Conservation (phyloP, 2,888 invertebrate genomes). For the Eristalis pertinax region DNA sequence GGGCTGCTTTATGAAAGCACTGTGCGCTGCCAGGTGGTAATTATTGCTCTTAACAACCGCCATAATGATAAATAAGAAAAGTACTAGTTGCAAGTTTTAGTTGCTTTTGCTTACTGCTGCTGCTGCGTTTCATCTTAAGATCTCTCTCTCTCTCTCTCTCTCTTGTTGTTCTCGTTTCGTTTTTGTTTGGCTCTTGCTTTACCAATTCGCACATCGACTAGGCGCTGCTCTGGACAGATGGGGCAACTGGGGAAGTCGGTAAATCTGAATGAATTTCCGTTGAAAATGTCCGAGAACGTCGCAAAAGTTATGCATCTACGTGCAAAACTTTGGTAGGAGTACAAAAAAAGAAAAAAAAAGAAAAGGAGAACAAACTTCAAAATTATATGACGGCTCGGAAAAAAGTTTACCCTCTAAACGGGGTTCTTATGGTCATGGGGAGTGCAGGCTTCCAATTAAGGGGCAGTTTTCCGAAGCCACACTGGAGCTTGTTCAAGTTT, state of each 20-base stretch:
- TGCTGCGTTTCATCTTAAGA: too few species aligned
- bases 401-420: neutral
- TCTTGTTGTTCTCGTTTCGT: too few species aligned
- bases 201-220: too few species aligned
- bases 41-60: conserved; percentile 27
- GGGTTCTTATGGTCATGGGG: neutral
- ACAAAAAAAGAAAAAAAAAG: too few species aligned
- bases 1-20: conserved; percentile 2
- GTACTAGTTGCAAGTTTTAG: conserved; percentile 1
- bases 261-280: neutral
- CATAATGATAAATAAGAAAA: conserved; percentile 9
- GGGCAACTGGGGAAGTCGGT: neutral
- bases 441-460: neutral
- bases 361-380: neutral
- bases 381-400: neutral
- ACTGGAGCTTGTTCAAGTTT: neutral
- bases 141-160: too few species aligned
- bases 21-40: conserved; percentile 25
- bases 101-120: neutral
- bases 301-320: neutral
- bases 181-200: too few species aligned
- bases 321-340: neutral
- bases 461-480: neutral
- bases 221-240: neutral
- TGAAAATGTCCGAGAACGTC: neutral